These are phyloP conservation scores for Falcaria lacertinaria DNA, from an alignment of 2,888 invertebrate species.

Conservation along the genomic window DNA sequence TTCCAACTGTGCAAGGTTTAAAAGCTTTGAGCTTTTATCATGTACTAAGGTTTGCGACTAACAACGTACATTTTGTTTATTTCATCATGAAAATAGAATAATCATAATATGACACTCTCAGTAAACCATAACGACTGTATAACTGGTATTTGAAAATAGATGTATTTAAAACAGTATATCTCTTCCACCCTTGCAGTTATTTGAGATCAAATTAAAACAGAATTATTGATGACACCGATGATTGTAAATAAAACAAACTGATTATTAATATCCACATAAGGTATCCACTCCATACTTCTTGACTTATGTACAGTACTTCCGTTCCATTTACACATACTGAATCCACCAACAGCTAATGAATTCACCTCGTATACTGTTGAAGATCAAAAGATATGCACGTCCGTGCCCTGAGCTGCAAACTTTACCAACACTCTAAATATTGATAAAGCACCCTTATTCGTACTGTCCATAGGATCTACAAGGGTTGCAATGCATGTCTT, in stretches of 20 bases:
- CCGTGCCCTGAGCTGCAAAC: constrained; percentile 40
- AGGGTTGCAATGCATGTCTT: not conserved
- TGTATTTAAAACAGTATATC: no score
- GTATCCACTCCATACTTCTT: constrained; percentile 44
- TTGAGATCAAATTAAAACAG: no score
- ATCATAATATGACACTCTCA: no score
- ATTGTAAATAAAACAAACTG: constrained; percentile 1
- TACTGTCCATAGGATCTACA: constrained; percentile 7
- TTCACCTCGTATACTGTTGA: constrained; percentile 57
- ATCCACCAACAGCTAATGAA: constrained; percentile 54
- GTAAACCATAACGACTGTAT: no score
- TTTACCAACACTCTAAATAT: constrained; percentile 9
- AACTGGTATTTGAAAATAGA: no score
- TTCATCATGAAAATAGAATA: no score
- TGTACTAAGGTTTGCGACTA: no score
- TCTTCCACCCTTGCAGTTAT: no score
- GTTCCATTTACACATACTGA: constrained; percentile 73
- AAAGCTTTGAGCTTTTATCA: not conserved
- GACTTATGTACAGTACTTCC: constrained; percentile 61
- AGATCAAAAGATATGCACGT: constrained; percentile 70
- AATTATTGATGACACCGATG: not conserved
- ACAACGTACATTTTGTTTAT: no score
- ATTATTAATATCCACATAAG: constrained; percentile 38
- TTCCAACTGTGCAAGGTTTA: no score
- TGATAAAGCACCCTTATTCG: constrained; percentile 25